A percentile compares a stretch with the other conserved stretches of the same genome.
These are phyloP conservation scores for Sebastes cheni DNA, from an alignment of 2,797 vertebrate genomes.

Conservation along the genomic window DNA sequence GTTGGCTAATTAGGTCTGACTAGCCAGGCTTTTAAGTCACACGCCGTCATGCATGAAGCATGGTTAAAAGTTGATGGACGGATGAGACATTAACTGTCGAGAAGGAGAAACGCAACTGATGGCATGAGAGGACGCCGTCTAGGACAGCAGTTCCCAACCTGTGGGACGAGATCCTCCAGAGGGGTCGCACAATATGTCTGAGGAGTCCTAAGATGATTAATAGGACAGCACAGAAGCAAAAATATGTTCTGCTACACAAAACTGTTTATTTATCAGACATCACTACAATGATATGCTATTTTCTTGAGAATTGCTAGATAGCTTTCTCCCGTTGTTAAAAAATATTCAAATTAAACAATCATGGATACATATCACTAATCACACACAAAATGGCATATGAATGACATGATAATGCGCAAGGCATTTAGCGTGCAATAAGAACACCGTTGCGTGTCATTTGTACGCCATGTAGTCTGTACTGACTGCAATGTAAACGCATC, in stretches of 20 bases:
- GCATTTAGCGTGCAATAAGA: too few relatives aligned
- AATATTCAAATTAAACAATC: not conserved
- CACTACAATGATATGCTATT: not conserved
- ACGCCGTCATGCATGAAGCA: slow-evolving; percentile 44
- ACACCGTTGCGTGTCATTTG: too few relatives aligned
- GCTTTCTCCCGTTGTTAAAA: not conserved
- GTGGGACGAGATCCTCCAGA: not conserved
- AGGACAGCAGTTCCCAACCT: not conserved
- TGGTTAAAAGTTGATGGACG: slow-evolving; percentile 69
- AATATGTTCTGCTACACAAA: not conserved
- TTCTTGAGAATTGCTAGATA: not conserved
- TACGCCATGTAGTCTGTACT: too few relatives aligned
- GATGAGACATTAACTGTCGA: slow-evolving; percentile 56
- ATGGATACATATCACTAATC: not conserved
- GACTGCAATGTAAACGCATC: too few relatives aligned
- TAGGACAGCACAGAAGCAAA: not conserved
- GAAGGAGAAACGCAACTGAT: slow-evolving; percentile 30
- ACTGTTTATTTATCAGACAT: not conserved
- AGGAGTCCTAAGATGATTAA: not conserved
- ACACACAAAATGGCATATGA: accelerated
- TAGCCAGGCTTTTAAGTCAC: slow-evolving; percentile 74
- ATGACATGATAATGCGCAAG: too few relatives aligned
- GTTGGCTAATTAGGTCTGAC: slow-evolving; percentile 76
- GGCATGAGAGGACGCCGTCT: not conserved
- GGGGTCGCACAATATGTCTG: not conserved